Percentiles rank a stretch among this genome's conserved stretches.
Conservation (phyloP, 2,113 vertebrate genomes). For the Ranitomeya imitator region DNA sequence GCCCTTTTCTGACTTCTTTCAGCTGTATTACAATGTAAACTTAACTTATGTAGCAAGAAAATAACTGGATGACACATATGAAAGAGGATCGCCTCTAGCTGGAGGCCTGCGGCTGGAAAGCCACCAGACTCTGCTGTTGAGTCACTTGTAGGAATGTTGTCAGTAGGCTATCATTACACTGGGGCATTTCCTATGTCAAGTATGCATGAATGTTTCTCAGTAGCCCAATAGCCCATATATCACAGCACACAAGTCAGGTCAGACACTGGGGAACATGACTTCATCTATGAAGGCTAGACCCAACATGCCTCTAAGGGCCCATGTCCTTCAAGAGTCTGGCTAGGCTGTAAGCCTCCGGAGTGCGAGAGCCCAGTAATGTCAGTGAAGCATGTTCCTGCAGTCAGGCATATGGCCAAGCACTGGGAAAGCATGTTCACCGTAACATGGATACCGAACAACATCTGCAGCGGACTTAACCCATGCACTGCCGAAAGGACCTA, state of each 20-base stretch:
- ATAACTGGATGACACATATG: background rate
- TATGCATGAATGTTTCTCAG: background rate
- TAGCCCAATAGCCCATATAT: background rate
- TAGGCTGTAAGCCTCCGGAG: background rate
- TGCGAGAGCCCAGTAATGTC: background rate
- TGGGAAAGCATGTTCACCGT: constrained; percentile 10
- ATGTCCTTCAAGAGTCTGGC: background rate
- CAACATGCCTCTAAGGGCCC: background rate
- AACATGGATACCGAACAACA: background rate
- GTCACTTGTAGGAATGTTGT: constrained; percentile 1
- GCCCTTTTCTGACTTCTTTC: background rate
- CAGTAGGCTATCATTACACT: constrained; percentile 23
- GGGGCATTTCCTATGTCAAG: constrained; percentile 30
- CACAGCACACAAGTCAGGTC: background rate
- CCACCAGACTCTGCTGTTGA: background rate
- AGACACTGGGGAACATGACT: background rate
- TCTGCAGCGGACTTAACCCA: background rate
- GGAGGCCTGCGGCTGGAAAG: background rate
- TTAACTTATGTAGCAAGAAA: background rate
- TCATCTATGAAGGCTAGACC: constrained; percentile 26
- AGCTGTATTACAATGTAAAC: background rate
- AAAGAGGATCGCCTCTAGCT: background rate
- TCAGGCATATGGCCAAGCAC: background rate
- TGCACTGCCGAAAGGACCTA: background rate
- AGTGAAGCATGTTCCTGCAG: background rate